Percentiles rank a stretch among this genome's conserved stretches.
Evolutionary conservation across 2,888 invertebrate species (phyloP).

Genomic region (Arrhopalites spinosus): DNA sequence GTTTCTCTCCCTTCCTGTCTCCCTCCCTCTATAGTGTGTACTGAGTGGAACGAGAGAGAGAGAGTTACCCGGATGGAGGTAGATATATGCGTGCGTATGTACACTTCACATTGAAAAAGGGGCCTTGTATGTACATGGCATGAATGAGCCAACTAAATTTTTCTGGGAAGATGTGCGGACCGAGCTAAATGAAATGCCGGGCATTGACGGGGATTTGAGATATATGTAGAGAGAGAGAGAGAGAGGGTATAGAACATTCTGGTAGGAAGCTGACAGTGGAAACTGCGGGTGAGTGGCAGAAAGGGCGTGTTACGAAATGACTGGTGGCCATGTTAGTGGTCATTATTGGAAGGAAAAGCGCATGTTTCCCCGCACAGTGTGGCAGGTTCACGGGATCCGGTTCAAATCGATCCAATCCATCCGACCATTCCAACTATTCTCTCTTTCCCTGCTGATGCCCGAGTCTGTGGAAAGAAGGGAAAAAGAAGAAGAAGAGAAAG

Average conservation of each 20-base stretch:
- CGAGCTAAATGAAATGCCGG: conserved; percentile 29
- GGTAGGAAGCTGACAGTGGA: conserved; percentile 28
- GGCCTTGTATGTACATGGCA: not conserved
- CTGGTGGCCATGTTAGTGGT: conserved; percentile 57
- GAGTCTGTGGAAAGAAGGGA: conserved; percentile 28
- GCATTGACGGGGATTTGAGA: conserved; percentile 41
- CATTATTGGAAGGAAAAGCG: conserved; percentile 57
- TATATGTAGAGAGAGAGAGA: conserved; percentile 11
- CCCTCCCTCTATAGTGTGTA: not conserved
- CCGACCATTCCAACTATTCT: conserved; percentile 26
- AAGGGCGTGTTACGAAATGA: conserved; percentile 57
- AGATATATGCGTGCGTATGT: no score
- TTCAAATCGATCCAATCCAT: conserved; percentile 48
- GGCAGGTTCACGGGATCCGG: conserved; percentile 42
- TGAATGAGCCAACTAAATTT: not conserved
- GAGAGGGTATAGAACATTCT: not conserved
- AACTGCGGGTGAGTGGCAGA: conserved; percentile 48
- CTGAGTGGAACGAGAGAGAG: conserved; percentile 2
- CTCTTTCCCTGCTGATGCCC: conserved; percentile 26
- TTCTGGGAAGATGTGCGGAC: conserved; percentile 2
- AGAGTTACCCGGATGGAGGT: conserved; percentile 8
- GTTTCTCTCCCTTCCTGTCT: not conserved
- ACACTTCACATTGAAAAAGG: conserved; percentile 21
- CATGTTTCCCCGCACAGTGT: conserved; percentile 53
- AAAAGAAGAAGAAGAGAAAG: conserved; percentile 13